Percentiles rank a stretch among this genome's conserved stretches.
Evolutionary conservation across 2,888 invertebrate species (phyloP).

Genomic region (Cyclophora albipunctata): DNA sequence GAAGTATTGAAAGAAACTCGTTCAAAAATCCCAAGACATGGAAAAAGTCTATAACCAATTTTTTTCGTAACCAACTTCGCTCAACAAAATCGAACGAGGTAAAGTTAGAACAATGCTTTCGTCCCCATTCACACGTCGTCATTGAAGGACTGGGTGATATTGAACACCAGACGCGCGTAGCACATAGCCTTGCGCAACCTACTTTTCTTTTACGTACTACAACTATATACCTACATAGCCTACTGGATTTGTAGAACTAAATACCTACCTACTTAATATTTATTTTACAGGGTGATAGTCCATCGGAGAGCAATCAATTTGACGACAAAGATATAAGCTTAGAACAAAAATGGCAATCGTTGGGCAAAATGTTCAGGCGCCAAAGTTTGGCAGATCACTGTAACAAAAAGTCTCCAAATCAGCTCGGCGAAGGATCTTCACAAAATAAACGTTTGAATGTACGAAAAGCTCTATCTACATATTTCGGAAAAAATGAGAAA

Average conservation of each 20-base stretch:
- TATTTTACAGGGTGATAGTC: constrained; percentile 51
- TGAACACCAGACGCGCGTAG: too few relatives aligned
- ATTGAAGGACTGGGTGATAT: too few relatives aligned
- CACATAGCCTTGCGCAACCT: too few relatives aligned
- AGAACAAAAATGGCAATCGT: constrained; percentile 68
- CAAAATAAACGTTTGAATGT: constrained; percentile 53
- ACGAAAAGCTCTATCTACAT: constrained; percentile 60
- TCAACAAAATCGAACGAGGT: constrained; percentile 66
- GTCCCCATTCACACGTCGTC: too few relatives aligned
- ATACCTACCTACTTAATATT: neutral
- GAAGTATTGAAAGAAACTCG: constrained; percentile 46
- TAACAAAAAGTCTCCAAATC: constrained; percentile 39
- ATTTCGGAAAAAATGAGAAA: constrained; percentile 59
- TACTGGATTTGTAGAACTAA: neutral
- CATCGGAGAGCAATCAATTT: constrained; percentile 51
- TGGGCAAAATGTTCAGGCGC: constrained; percentile 66
- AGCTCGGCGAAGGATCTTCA: constrained; percentile 50
- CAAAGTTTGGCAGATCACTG: constrained; percentile 59
- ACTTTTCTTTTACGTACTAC: too few relatives aligned
- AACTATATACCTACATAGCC: too few relatives aligned
- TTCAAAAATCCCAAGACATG: constrained; percentile 59
- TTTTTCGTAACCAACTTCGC: constrained; percentile 60
- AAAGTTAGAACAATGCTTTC: constrained; percentile 18
- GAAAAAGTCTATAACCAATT: constrained; percentile 65
- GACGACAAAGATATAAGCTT: constrained; percentile 51